Percentiles rank a stretch among this genome's conserved stretches.
Evolutionary conservation across 1,140 invertebrate species (phyloP).

Genomic region (Solenopsis invicta): DNA sequence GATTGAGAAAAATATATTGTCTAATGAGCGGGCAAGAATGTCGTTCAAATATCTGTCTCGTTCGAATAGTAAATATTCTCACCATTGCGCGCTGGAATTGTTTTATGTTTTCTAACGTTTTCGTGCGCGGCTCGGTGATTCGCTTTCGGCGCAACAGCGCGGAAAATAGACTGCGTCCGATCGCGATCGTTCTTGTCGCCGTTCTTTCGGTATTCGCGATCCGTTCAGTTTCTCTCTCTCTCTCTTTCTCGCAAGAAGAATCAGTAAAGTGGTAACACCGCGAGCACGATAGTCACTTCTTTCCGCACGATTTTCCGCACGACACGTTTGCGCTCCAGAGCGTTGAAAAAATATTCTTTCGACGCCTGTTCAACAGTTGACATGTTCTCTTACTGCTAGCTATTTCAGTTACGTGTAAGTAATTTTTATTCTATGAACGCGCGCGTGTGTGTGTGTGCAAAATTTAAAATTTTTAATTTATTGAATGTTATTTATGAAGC

Average conservation of each 20-base stretch:
- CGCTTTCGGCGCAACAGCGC: conserved; percentile 58
- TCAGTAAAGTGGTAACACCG: conserved; percentile 21
- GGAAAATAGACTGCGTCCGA: conserved; percentile 60
- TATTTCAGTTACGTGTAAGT: conserved; percentile 27
- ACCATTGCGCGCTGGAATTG: conserved; percentile 9
- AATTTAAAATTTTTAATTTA: conserved; percentile 12
- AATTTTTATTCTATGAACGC: conserved; percentile 17
- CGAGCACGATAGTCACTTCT: conserved; percentile 23
- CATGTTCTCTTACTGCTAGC: conserved; percentile 2
- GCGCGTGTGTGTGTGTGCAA: background rate
- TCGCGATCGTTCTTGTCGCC: conserved; percentile 38
- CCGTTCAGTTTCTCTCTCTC: background rate
- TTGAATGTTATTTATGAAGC: background rate
- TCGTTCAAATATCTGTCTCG: background rate
- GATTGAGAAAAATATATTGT: conserved; percentile 22
- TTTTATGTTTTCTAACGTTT: conserved; percentile 12
- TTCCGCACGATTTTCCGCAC: conserved; percentile 15
- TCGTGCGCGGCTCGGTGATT: conserved; percentile 6
- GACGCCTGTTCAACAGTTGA: background rate
- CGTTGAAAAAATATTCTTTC: conserved; percentile 8
- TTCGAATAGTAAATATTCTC: conserved; percentile 22
- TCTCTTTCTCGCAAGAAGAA: background rate
- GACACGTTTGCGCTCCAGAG: background rate
- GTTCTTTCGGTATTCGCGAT: conserved; percentile 46
- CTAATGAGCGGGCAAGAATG: conserved; percentile 40